Evolutionary conservation across 2,797 vertebrate species (phyloP), one percentile per base, ranked within the genome.

Genomic region (Enteromius fasciolatus): DNA sequence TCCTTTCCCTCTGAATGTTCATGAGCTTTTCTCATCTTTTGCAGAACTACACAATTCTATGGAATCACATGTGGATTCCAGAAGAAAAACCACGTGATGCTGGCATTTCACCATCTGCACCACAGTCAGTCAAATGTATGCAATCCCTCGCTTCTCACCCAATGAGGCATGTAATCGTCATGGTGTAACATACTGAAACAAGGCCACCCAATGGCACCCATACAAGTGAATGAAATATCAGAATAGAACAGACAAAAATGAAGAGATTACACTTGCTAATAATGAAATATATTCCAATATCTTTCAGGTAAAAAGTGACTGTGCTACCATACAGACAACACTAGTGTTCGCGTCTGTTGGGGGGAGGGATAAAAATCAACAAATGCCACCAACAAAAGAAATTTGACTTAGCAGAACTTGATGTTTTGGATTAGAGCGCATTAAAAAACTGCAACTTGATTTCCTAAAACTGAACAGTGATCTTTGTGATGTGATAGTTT

Each of bases 291-390:
- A 14, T 52, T 77, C 86, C 41, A 79, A 78, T 36, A 78, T 79
- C 15, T 84, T 64, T 41, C 82, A 74, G 82, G 82, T 67, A 74
- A 86, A 90, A 90, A 90, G 87, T 90, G 90, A 89, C 89, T 2
- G 84, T 88, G 88, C 88, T 81, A 85, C 85, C 85, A 81, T 73
- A 70, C 68, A 82, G 63, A 77, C 78, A 70, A 83, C 75, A 63
- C 20, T 87, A 64, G 64, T 18, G 54, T 67, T 69, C 66, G 44
- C 63, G 4, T 82, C 67, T 80, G 67, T 44, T n/a, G 14, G 68
- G 17, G 41, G 41, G 41, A 8, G 41, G 11, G 39, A 41, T 41
- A 36, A 82, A 70, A 77, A 67, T 18, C 2, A 81, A 28, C 52
- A 33, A 86, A 77, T 59, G 36, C 5, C 23, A n/a, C 74, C 68